Base-by-base conservation (phyloP, 2,888 invertebrate species). In the Sialis lutaria region DNA sequence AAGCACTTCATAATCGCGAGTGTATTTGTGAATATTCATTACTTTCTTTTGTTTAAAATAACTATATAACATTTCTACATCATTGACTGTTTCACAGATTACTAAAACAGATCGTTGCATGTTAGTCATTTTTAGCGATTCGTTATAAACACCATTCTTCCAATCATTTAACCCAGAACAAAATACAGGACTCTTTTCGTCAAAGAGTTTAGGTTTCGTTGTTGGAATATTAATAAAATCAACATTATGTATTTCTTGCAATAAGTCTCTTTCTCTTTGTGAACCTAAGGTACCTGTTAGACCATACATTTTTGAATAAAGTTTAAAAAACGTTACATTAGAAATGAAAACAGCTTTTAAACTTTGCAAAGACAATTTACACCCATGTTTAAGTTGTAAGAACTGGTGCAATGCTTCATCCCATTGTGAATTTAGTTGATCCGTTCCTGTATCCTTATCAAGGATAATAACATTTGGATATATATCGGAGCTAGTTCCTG, bases 291-390 rank as follows among this genome's bases (percentile, higher is more conserved):
- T 65, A 1, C 64, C 64, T 2, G 61, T 62, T 40, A 64, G 48
- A 1, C 67, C 67, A 47, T 57, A 59, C 6, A 64, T 43, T n/a
- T 54, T 54, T 6, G 43, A 40, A 33, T 60, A 62, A 6, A 43
- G 30, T 33, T 43, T 43, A 43, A 43, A 43, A 33, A 22, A 43
- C 1, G 53, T 49, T 5, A 64, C 58, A 49, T 65, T 65, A 1
- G 64, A 65, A 22, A 64, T 58, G 50, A 60, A 65, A 48, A 60
- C 59, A n/a, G 60, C 56, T 45, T 61, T 63, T 5, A 66, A 51
- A 45, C 57, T 59, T 42, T 60, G 55, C 4, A 55, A 47, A 2
- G 57, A 52, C 5, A 64, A 44, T 37, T 56, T 54, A 12, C 56
- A 55, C 4, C 59, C 59, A 50, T 66, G 63, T 50, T 64, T 65